Percentiles rank a stretch among this genome's conserved stretches.
Conservation (phyloP, 2,888 invertebrate genomes). For the Lasioglossum villosulum region DNA sequence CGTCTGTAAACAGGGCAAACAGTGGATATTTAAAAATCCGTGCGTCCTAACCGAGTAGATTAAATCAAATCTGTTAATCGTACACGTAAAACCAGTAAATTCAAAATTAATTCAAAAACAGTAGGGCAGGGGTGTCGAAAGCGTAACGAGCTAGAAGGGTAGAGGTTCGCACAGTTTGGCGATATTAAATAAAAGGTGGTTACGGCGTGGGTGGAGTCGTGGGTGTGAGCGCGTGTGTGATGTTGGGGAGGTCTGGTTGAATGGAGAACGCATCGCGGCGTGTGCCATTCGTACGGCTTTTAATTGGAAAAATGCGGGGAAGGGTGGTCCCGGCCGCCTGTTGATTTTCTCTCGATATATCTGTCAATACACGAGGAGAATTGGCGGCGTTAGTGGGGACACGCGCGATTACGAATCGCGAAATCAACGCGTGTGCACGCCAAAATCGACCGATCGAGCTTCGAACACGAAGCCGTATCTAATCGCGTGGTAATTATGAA, state of each 20-base stretch:
- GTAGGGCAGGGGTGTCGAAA: background rate
- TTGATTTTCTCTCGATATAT: conserved; percentile 75
- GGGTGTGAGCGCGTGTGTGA: background rate
- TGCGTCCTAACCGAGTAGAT: background rate
- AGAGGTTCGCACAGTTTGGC: background rate
- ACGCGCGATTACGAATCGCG: background rate
- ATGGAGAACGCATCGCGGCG: conserved; percentile 27
- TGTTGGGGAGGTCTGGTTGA: background rate
- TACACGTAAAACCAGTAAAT: background rate
- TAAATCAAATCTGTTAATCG: background rate
- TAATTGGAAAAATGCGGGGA: conserved; percentile 74
- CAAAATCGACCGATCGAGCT: conserved; percentile 58
- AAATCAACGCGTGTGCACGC: background rate
- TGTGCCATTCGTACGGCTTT: conserved; percentile 47
- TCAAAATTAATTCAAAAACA: background rate
- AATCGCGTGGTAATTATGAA: conserved; percentile 69
- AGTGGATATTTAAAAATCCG: background rate
- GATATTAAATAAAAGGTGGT: conserved; percentile 1
- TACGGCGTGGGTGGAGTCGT: background rate
- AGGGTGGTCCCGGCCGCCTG: conserved; percentile 76
- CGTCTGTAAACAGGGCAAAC: background rate
- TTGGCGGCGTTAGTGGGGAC: background rate
- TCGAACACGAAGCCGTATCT: conserved; percentile 40
- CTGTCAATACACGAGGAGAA: conserved; percentile 61
- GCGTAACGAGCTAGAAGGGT: conserved; percentile 18